Conservation (phyloP, 2,113 vertebrate species). For the Corynorhinus townsendii region DNA sequence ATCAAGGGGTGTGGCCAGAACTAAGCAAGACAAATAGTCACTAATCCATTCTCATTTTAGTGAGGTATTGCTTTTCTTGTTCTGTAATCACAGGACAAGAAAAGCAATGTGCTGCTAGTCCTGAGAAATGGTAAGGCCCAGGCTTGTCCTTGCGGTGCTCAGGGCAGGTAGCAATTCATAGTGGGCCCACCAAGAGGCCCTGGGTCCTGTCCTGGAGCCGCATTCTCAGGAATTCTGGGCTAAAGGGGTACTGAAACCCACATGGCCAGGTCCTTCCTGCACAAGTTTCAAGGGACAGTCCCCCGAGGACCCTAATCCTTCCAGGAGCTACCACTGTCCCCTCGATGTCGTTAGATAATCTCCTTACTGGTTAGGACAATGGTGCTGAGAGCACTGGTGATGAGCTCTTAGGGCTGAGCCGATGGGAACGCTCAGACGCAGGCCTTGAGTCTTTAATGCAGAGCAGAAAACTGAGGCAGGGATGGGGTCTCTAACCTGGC, state of each 20-base stretch:
- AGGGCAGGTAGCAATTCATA: neutral
- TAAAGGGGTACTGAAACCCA: neutral
- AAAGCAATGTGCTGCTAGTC: neutral
- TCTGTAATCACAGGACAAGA: too few relatives aligned
- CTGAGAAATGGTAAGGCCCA: neutral
- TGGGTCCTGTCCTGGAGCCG: neutral
- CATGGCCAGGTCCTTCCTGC: neutral
- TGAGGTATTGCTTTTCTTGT: neutral
- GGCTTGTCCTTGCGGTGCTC: neutral
- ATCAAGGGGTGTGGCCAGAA: neutral
- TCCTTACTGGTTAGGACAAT: neutral
- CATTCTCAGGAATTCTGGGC: neutral
- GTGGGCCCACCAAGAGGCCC: neutral
- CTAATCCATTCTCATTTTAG: neutral
- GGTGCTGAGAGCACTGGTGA: neutral
- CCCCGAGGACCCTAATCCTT: neutral
- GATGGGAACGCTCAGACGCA: neutral
- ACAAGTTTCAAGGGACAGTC: neutral
- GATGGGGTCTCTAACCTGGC: neutral
- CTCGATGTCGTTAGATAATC: neutral
- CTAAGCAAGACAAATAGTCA: neutral
- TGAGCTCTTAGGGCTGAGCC: neutral
- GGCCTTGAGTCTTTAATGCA: neutral
- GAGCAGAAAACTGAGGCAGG: neutral
- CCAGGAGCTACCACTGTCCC: accelerated